Conservation (phyloP, 2,888 invertebrate species). For the Cheilosia variabilis region DNA sequence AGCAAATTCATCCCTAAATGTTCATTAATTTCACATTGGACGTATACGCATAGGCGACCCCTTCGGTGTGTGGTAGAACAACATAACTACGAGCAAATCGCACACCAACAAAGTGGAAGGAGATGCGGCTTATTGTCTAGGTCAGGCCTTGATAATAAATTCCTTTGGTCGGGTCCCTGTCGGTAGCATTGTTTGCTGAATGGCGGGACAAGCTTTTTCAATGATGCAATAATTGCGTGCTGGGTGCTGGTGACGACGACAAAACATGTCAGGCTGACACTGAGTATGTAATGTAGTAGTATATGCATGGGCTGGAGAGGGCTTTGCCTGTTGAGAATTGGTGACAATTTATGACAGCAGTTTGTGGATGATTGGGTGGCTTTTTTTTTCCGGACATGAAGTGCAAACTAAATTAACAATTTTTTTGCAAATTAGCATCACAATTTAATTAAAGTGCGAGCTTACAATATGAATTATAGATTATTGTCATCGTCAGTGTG, state of each 20-base stretch:
- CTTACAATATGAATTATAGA: no score
- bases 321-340: background rate
- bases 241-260: conserved; percentile 48
- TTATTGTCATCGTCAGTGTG: no score
- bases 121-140: conserved; percentile 2
- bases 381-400: background rate
- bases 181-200: conserved; percentile 21
- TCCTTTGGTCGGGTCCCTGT: conserved; percentile 18
- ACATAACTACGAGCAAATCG: background rate
- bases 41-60: background rate
- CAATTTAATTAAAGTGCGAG: no score
- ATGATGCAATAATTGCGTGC: conserved; percentile 58
- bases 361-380: background rate
- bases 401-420: no score
- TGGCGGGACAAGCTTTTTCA: conserved; percentile 31
- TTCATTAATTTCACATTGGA: conserved; percentile 59
- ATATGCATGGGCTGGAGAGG: background rate
- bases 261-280: conserved; percentile 47
- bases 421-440: no score
- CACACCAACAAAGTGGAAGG: conserved; percentile 2
- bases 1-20: conserved; percentile 29
- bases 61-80: background rate
- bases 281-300: background rate
- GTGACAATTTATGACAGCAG: conserved; percentile 15
- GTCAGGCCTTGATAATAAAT: conserved; percentile 50